Base-by-base conservation (phyloP, 2,113 vertebrate species). In the Paraplagusia blochii region DNA sequence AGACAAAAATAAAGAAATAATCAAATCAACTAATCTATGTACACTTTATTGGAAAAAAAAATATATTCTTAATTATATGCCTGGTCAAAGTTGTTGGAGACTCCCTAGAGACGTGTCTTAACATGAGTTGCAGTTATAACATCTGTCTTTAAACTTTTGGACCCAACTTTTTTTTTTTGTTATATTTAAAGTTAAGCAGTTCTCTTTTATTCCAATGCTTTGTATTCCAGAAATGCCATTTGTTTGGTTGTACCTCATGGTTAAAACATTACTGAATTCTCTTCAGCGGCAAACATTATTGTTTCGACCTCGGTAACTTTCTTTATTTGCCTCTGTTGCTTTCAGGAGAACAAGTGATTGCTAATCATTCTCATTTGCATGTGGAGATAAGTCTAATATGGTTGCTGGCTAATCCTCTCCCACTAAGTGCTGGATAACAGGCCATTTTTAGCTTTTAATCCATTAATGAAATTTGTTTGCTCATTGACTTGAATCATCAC, bases 391-490 rank as follows among this genome's bases (percentile, higher is more conserved):
- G 72, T 88, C 80, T 88, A 89, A 89, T 88, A 72, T 84, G 85
- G 82, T 79, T 65, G 53, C 62, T 50, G 66, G 80, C 81, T 90
- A 91, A 91, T 91, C 84, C 85, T 76, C 84, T 83, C 80, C 80
- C 79, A 83, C 82, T 86, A 84, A 88, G 80, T 89, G 84, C 70
- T 72, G 85, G 84, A 85, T 89, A 88, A 87, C 82, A 76, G 80
- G 81, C 85, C 78, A 85, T 87, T 89, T 90, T 86, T 87, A 83
- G 88, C 86, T 88, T 89, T 82, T 86, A 89, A 82, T 90, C 83
- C 84, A 85, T 88, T 90, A 89, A 90, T 90, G 88, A 88, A 90
- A 89, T 90, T 87, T 91, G 89, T 91, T 86, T 90, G 88, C 85
- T 89, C 86, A 90, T 85, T 90, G 89, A 87, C 84, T 88, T 90